Evolutionary conservation across 2,888 invertebrate genomes (phyloP).

Genomic region (Embidobia sp.): DNA sequence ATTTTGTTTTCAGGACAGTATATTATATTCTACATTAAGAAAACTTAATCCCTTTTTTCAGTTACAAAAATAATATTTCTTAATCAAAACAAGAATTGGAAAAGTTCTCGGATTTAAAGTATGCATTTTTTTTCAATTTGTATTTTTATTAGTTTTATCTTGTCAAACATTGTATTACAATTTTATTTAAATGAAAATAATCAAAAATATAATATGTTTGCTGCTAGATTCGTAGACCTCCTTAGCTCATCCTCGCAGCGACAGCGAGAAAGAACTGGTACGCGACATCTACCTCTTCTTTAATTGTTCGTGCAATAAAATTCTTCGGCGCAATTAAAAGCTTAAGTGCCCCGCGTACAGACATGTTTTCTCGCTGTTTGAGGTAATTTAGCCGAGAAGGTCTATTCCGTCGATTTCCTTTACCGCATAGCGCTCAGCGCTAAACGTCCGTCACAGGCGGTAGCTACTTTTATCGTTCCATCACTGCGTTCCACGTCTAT

Average conservation of each 20-base stretch:
- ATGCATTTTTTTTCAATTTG: no score
- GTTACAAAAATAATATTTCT: no score
- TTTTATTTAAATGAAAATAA: no score
- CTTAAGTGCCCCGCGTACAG: constrained; percentile 60
- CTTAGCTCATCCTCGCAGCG: constrained; percentile 48
- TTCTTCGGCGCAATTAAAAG: constrained; percentile 65
- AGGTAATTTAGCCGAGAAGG: constrained; percentile 65
- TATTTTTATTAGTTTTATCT: no score
- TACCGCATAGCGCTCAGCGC: constrained; percentile 56
- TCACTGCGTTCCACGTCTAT: constrained; percentile 54
- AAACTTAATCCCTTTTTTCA: no score
- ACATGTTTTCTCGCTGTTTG: constrained; percentile 67
- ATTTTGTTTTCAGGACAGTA: no score
- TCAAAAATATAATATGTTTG: constrained; percentile 6
- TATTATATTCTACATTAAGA: no score
- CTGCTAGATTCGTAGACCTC: constrained; percentile 35
- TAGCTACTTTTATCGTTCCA: constrained; percentile 64
- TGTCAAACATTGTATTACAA: no score
- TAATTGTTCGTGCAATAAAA: constrained; percentile 67
- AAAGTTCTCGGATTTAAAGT: no score
- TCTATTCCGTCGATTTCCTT: constrained; percentile 65
- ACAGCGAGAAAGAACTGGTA: constrained; percentile 49
- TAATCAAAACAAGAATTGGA: no score
- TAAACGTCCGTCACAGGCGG: constrained; percentile 61
- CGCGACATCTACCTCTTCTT: constrained; percentile 50